These are phyloP conservation scores for Papilio machaon DNA, from an alignment of 1,140 invertebrate genomes.

Conservation along the genomic window DNA sequence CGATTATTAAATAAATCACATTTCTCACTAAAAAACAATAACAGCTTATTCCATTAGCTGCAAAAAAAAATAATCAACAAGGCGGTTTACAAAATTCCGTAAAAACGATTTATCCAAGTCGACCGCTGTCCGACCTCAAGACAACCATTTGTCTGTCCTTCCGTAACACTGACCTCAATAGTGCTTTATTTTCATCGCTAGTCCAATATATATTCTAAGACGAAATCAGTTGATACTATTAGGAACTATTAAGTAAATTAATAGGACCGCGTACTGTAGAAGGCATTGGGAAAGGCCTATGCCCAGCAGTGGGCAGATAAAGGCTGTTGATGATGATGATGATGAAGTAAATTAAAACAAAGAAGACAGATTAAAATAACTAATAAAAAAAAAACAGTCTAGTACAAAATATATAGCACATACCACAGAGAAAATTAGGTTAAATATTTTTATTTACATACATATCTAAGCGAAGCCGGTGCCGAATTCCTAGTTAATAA, in stretches of 20 bases:
- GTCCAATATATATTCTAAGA: background rate
- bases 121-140: constrained; percentile 31
- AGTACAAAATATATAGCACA: no score
- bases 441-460: no score
- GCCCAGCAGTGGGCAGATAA: no score
- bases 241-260: no score
- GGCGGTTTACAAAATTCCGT: constrained; percentile 11
- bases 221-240: background rate
- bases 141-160: constrained; percentile 34
- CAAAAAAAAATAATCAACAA: constrained; percentile 1
- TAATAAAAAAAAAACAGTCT: no score
- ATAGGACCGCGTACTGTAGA: no score
- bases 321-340: no score
- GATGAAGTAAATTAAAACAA: no score
- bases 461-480: background rate
- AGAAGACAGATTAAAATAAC: no score
- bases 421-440: no score
- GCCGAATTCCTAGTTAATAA: background rate
- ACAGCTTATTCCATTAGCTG: background rate
- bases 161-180: constrained; percentile 1
- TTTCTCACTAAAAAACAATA: background rate
- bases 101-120: constrained; percentile 35
- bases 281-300: no score
- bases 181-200: background rate
- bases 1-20: background rate